Evolutionary conservation across 2,113 vertebrate genomes (phyloP).

Genomic region (Lophura nycthemera): DNA sequence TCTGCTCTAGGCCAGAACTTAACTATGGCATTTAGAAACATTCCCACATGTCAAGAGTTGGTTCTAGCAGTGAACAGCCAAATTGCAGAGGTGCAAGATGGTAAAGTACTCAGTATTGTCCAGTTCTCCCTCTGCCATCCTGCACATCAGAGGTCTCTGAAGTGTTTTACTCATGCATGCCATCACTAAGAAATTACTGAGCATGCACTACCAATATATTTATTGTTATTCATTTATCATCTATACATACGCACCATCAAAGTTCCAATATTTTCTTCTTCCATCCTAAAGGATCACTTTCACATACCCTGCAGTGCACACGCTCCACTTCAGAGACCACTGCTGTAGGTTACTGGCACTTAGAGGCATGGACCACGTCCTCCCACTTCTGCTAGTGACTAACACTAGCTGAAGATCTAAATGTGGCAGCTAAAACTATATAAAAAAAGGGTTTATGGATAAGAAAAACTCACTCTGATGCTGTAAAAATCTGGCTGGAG

Average conservation of each 20-base stretch:
- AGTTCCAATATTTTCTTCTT: neutral
- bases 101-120: neutral
- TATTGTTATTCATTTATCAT: neutral
- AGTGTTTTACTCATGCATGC: fast-evolving
- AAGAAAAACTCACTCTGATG: slow-evolving; percentile 89
- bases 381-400: neutral
- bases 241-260: neutral
- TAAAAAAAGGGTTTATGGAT: neutral
- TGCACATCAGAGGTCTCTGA: neutral
- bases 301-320: neutral
- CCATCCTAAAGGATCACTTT: neutral
- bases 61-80: neutral
- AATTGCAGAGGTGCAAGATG: neutral
- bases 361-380: neutral
- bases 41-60: neutral
- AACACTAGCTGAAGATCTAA: neutral
- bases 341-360: neutral
- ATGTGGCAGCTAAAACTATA: neutral
- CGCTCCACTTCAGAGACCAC: neutral
- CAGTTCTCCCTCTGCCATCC: neutral
- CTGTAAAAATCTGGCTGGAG: slow-evolving; percentile 91
- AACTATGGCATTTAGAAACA: neutral
- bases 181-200: neutral
- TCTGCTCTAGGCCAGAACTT: neutral
- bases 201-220: no score